Base-by-base conservation (phyloP, 2,113 vertebrate species). In the Suricata suricatta region DNA sequence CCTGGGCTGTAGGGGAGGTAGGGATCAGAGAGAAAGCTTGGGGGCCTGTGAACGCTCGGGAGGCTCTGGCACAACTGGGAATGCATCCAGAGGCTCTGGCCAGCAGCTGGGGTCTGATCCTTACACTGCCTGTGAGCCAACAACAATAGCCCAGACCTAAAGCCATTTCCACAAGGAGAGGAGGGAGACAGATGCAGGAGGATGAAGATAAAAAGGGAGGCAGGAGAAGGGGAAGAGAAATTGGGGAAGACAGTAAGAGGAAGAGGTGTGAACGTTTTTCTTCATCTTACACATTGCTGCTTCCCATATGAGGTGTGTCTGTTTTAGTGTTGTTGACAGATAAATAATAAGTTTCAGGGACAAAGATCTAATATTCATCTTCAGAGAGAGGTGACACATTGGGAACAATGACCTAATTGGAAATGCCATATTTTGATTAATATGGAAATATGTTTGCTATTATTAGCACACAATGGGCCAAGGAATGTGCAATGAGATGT, bases 331-430 rank as follows among this genome's bases (percentile, higher is more conserved):
- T 77, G 68, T 89, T 79, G 57, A 69, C 44, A 35, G 72, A 82
- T 82, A 89, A 96, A 85, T 94, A 27, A 68, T 86, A 80, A 41
- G 50, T 68, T 96, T 93, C 11, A 90, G 92, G 29, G 97, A 98
- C 96, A 97, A 98, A 97, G 97, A 98, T 87, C 93, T 82, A 94
- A 98, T 98, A 98, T 98, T 97, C 97, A 98, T 98, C 93, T 85
- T 98, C 97, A 98, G 98, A 98, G 94, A 93, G 95, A 98, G 96
- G 94, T 95, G 92, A 84, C 95, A 92, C 96, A 97, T 93, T 92
- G 97, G 96, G 97, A 97, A 97, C 86, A 98, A 86, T 98, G 98
- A 97, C 97, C 95, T 96, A 88, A 93, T 83, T 96, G 97, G 74
- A 98, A 97, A 97, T 97, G 74, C 92, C 90, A 96, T 74, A 23